Evolutionary conservation across 2,888 invertebrate genomes (phyloP), one percentile per base, ranked within the genome.

Genomic region (Vannuccia rotundouncinata): DNA sequence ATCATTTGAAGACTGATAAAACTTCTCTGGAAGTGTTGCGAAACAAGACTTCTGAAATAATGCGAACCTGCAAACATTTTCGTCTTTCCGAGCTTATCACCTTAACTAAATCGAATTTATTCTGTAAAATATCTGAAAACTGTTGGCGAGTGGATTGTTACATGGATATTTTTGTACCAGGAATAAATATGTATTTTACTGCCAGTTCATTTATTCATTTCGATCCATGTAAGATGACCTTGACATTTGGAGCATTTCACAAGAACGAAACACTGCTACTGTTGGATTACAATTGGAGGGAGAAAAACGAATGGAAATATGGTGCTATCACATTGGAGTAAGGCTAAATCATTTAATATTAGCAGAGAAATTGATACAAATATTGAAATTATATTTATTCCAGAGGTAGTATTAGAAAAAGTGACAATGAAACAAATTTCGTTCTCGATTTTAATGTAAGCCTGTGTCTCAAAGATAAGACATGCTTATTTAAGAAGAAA

Each of bases 61-160:
- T 45, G 45, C 45, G 45, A 5, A 45, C 45, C 17, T 45, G 45
- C 17, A 45, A 45, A 45, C 17, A 13, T 5, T 45, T 45, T 45
- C 5, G 17, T 13, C 17, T 45, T 13, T 17, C 45, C 10, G 45
- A 45, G 17, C 45, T 45, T 13, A 5, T 17, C 10, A 45, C 45
- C 17, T 13, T 17, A 45, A 17, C 45, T 45, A 13, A 45, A 13
- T 45, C 45, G 17, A 45, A 45, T 45, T 17, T 73, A 28, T 73
- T 22, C n/a, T 82, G 83, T 74, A 82, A 81, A 27, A 82, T 84
- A 5, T 79, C 83, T 0, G 59, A 82, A 1, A 80, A 84, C 60
- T 84, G 84, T 80, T 82, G 84, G 82, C 79, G 83, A 10, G 45
- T 84, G 22, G 84, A 84, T 77, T 83, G 83, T 0, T 84, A 84